Evolutionary conservation across 1,140 invertebrate genomes (phyloP).

Genomic region (Acromyrmex echinatior): DNA sequence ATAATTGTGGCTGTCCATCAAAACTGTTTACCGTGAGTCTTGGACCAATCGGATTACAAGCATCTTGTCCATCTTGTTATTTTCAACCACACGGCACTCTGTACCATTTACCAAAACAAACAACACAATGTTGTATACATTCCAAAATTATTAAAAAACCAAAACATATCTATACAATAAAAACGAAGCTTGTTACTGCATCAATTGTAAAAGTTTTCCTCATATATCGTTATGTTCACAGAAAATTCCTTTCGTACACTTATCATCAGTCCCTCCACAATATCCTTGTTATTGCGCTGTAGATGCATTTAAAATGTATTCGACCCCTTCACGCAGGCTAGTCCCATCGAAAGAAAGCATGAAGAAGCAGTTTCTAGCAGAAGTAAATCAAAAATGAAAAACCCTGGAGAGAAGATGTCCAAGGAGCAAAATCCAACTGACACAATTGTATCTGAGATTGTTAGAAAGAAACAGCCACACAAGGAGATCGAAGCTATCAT

Average conservation of each 20-base stretch:
- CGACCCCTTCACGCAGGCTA: background rate
- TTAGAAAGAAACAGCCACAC: slow-evolving; percentile 75
- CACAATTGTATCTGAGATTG: slow-evolving; percentile 78
- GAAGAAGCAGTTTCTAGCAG: background rate
- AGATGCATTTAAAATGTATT: background rate
- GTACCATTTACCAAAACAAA: background rate
- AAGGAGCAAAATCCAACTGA: background rate
- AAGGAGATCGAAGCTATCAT: slow-evolving; percentile 82
- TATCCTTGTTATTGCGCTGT: background rate
- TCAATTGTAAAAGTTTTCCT: background rate
- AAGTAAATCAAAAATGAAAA: background rate
- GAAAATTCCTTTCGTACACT: background rate
- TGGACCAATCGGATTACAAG: background rate
- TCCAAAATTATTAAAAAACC: background rate
- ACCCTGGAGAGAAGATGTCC: background rate
- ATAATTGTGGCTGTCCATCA: slow-evolving; percentile 73
- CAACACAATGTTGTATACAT: background rate
- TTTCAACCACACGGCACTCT: background rate
- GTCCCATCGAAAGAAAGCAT: background rate
- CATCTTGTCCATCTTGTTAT: slow-evolving; percentile 37
- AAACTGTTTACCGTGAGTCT: background rate
- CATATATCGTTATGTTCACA: background rate
- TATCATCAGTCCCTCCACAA: background rate
- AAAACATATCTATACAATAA: background rate
- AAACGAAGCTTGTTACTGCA: background rate